Conservation (phyloP, 2,113 vertebrate species). For the Turdus rufiventris region DNA sequence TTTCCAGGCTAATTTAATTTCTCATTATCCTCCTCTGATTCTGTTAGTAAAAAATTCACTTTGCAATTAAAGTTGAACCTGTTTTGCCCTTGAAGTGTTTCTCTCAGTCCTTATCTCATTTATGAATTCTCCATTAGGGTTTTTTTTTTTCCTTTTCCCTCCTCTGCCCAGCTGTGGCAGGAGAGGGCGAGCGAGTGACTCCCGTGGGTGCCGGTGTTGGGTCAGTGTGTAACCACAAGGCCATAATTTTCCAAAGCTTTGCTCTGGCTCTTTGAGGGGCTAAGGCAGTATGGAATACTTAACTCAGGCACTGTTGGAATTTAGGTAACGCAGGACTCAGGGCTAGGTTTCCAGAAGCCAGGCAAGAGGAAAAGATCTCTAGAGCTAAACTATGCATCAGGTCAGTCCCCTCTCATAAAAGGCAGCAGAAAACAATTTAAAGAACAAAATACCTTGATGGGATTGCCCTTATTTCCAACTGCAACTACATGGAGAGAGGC, state of each 20-base stretch:
- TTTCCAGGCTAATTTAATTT: neutral
- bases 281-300: neutral
- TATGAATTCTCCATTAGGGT: neutral
- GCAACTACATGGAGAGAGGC: neutral
- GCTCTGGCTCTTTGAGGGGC: neutral
- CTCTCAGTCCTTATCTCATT: neutral
- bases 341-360: neutral
- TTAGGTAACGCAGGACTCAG: neutral
- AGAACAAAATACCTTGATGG: neutral
- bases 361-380: neutral
- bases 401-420: neutral
- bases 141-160: neutral
- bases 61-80: neutral
- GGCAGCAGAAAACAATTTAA: neutral
- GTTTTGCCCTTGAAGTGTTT: neutral
- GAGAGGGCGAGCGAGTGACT: neutral
- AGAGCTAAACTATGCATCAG: neutral
- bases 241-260: neutral
- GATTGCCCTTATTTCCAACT: neutral
- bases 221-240: neutral
- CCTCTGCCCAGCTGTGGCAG: neutral
- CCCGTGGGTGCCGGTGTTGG: no score
- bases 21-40: neutral
- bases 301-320: neutral
- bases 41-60: neutral